Percentiles rank a stretch among this genome's conserved stretches.
phyloP scores from a whole-genome alignment of 2,797 vertebrate genomes.

The Oophaga sylvatica region DNA sequence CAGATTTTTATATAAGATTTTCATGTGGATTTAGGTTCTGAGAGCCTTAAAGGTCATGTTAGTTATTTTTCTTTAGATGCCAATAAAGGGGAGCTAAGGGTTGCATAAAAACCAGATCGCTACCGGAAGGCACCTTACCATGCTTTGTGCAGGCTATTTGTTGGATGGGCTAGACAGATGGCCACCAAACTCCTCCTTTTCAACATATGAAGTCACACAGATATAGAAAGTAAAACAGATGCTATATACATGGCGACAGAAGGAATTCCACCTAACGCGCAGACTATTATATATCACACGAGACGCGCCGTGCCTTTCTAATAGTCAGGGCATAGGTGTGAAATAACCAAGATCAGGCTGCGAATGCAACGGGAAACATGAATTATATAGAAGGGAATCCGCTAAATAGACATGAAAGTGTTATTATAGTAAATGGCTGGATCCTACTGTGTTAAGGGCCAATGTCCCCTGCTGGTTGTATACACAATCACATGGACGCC shows the following conservation, averaged over 20 bases:
- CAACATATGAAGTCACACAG: constrained; percentile 43
- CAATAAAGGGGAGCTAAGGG: not conserved
- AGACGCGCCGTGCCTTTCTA: not conserved
- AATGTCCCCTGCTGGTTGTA: constrained; percentile 33
- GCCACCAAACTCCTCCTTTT: constrained; percentile 53
- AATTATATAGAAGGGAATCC: not conserved
- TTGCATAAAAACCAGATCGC: constrained; percentile 2
- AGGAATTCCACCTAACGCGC: constrained; percentile 38
- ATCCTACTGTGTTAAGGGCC: constrained; percentile 37
- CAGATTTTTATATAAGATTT: not conserved
- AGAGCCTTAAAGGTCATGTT: not conserved
- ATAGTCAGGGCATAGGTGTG: not conserved
- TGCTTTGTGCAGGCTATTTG: constrained; percentile 40
- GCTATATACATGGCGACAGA: constrained; percentile 35
- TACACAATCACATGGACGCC: constrained; percentile 27
- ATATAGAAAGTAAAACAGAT: constrained; percentile 44
- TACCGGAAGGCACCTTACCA: constrained; percentile 25
- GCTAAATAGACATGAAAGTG: constrained; percentile 24
- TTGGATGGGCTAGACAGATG: constrained; percentile 45
- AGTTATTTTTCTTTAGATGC: not conserved
- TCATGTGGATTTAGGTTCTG: not conserved
- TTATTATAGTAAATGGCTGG: constrained; percentile 12
- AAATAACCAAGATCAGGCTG: constrained; percentile 15
- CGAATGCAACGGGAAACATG: not conserved
- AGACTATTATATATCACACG: constrained; percentile 25